Conservation (phyloP, 2,113 vertebrate genomes). For the Malaclemys terrapin region DNA sequence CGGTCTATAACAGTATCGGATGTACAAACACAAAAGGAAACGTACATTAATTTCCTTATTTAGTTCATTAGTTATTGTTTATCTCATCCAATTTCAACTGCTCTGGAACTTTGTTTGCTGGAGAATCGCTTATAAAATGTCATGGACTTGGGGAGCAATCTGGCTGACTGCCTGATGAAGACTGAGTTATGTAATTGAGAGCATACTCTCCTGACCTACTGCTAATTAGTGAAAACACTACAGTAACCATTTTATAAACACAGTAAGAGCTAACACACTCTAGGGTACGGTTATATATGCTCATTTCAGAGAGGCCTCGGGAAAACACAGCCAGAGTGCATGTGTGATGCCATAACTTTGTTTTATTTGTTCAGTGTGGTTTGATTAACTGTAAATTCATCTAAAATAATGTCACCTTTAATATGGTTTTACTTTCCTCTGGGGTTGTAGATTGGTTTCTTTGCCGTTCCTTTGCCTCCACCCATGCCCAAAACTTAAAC, state of each 20-base stretch:
- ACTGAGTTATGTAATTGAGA: neutral
- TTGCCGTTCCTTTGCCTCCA: rapidly evolving
- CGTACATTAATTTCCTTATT: rapidly evolving
- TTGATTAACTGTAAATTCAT: neutral
- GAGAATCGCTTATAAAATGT: neutral
- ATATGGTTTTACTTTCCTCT: rapidly evolving
- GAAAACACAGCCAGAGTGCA: neutral
- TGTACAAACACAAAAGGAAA: neutral
- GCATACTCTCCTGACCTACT: neutral
- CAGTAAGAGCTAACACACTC: neutral
- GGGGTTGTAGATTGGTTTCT: neutral
- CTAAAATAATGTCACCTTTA: neutral
- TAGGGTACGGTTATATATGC: neutral
- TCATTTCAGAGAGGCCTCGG: neutral
- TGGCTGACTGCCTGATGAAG: neutral
- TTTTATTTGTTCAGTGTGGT: neutral
- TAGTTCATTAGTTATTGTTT: neutral
- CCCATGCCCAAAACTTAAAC: neutral
- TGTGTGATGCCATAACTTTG: neutral
- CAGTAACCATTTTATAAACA: neutral
- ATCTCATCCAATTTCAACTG: neutral
- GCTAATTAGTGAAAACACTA: neutral
- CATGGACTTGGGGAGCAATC: neutral
- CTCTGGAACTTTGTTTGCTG: neutral
- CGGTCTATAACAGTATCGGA: neutral